Conservation (phyloP, 1,140 invertebrate species). For the Calliphora vicina region DNA sequence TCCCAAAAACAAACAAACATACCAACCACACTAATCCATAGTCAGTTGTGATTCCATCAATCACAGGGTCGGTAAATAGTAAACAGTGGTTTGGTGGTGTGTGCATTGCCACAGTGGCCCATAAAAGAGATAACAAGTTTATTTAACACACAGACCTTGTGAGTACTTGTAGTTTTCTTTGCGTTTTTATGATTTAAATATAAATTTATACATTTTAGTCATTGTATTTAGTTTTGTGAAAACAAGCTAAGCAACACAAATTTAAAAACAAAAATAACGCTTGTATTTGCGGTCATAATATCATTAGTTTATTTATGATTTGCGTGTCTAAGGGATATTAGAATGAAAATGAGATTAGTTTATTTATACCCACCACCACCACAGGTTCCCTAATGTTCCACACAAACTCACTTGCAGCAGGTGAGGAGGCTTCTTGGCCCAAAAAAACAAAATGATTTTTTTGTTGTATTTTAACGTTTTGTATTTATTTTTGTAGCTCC, state of each 20-base stretch:
- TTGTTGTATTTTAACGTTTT: background rate
- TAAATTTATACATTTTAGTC: background rate
- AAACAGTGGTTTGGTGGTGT: too few species aligned
- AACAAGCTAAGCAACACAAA: background rate
- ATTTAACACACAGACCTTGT: background rate
- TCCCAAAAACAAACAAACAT: too few species aligned
- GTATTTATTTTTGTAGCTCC: background rate
- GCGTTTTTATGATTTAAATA: too few species aligned
- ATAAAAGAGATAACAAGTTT: too few species aligned
- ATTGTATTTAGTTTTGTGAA: background rate
- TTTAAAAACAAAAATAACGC: background rate
- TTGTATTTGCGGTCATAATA: slow-evolving; percentile 36
- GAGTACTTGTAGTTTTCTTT: background rate
- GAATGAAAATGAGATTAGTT: slow-evolving; percentile 36
- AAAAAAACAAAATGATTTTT: too few species aligned
- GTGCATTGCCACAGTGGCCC: too few species aligned
- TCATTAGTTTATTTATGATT: slow-evolving; percentile 39
- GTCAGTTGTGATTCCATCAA: too few species aligned
- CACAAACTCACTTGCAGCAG: too few species aligned
- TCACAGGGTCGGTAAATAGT: too few species aligned
- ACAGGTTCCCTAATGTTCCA: too few species aligned
- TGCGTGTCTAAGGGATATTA: slow-evolving; percentile 39
- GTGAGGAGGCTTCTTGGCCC: too few species aligned
- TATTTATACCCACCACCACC: background rate
- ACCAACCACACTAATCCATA: too few species aligned